Base-by-base conservation (phyloP, 1,140 invertebrate species). In the Drosophila pruinosa region DNA sequence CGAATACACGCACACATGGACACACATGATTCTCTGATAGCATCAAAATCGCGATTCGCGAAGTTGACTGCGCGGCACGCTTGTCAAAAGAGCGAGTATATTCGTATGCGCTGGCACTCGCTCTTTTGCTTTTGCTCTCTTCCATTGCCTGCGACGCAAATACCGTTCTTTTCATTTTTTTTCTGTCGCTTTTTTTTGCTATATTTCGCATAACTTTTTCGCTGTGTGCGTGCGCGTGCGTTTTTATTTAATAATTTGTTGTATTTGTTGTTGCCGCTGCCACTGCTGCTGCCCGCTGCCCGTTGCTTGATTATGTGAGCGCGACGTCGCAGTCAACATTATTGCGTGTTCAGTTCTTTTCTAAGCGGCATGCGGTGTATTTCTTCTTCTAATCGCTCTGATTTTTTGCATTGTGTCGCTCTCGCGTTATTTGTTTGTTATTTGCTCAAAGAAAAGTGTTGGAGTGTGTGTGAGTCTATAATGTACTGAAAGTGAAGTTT, bases 281-380 rank as follows among this genome's bases (percentile, higher is more conserved):
- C 6, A 38, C 34, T 57, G 41, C 52, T 65, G 24, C 72, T 68
- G 61, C 54, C 72, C 64, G 62, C 56, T 67, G 73, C 65, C 43
- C 69, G 59, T 70, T 78, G 85, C 71, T 88, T 62, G 69, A 81
- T 78, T 86, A 81, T 88, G 81, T 62, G 82, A 61, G 64, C 71
- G 74, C 38, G 24, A 47, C 72, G 58, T 39, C 59, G 68, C 61
- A 72, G 67, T 63, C 63, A 70, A 68, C 79, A 69, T 68, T 67
- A 75, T 75, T 78, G 72, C 24, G 75, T 86, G 85, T 90, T 89
- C 68, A 78, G 80, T 90, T 90, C 89, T 86, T 90, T 90, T 90
- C 85, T 83, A 89, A 90, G 86, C 89, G 82, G 82, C 82, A 86
- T 72, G 71, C 83, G 74, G 82, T 86, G 82, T 86, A 88, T 88